Conservation (phyloP, 2,888 invertebrate genomes). For the Volucella bombylans region DNA sequence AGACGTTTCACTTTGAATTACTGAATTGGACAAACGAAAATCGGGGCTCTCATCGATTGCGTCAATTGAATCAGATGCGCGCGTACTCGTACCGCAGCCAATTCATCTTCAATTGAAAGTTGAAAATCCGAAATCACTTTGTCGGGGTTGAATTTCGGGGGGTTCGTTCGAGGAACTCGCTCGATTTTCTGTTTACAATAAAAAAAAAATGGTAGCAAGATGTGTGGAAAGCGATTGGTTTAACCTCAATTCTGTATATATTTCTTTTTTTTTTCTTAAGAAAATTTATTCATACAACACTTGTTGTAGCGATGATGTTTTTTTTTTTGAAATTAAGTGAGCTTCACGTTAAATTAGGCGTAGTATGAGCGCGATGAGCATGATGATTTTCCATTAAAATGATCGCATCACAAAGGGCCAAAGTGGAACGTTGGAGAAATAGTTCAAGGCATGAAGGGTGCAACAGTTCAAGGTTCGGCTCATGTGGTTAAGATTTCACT, state of each 20-base stretch:
- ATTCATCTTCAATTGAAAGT: constrained; percentile 27
- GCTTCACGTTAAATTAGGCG: constrained; percentile 49
- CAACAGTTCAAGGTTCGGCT: constrained; percentile 56
- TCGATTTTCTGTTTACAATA: constrained; percentile 42
- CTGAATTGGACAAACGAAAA: constrained; percentile 23
- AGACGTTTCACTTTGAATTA: constrained; percentile 32
- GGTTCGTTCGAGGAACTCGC: constrained; percentile 20
- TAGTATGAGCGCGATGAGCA: constrained; percentile 1
- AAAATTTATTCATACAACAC: constrained; percentile 16
- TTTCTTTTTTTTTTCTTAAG: constrained; percentile 17
- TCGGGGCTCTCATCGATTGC: constrained; percentile 19
- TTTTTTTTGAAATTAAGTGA: constrained; percentile 25
- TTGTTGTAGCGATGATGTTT: constrained; percentile 19
- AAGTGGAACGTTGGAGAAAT: too few relatives aligned
- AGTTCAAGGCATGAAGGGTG: constrained; percentile 24
- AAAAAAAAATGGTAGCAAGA: constrained; percentile 21
- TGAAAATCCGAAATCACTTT: constrained; percentile 33
- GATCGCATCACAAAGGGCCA: constrained; percentile 18
- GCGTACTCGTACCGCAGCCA: neutral
- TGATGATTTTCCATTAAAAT: constrained; percentile 42
- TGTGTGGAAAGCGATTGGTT: constrained; percentile 29
- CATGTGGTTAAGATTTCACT: constrained; percentile 9
- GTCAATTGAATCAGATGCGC: constrained; percentile 28
- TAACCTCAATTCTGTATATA: constrained; percentile 11
- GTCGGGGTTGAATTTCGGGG: constrained; percentile 16